Base-by-base conservation (phyloP, 2,113 vertebrate genomes). In the Xyliphius kryptos region DNA sequence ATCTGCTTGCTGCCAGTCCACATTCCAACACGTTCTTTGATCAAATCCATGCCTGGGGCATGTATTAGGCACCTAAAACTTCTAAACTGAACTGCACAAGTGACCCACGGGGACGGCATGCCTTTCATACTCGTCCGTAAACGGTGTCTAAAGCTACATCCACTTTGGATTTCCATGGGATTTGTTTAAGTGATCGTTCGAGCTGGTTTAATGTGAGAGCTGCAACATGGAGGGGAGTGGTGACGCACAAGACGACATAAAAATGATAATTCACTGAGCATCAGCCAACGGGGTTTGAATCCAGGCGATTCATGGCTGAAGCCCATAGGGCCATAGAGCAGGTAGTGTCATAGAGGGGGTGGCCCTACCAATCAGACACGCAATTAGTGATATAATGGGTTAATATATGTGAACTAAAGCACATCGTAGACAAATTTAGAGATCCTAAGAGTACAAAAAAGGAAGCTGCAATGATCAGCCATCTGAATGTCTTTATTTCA, bases 111-210 rank as follows among this genome's bases (percentile, higher is more conserved):
- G 22, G 22, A 26, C 52, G 55, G 41, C 68, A 69, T 57, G 37
- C 52, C 20, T 21, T 68, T 51, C 21, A 37, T 53, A 50, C 67
- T 40, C 61, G 61, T 1, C 15, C 14, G 40, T 53, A 71, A 69
- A 70, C 76, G 62, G 68, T 76, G 20, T 64, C 47, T 74, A 72
- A 68, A 43, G 69, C 54, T 68, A 54, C 17, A 61, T 74, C 69
- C 67, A 49, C 37, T 63, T 66, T 10, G 63, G 62, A 61, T 74
- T 77, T 74, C 69, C 7, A 47, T 8, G 4, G 69, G 73, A 69
- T 82, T 78, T 74, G 77, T 63, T 69, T 32, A 55, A 71, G 67
- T 76, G 71, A 70, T 76, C n/a, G n/a, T n/a, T n/a, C 69, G 40
- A 54, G 54, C 59, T n/a, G 41, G 52, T 56, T 40, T n/a, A 5